phyloP scores from a whole-genome alignment of 2,113 vertebrate species.

The Clinocottus analis region DNA sequence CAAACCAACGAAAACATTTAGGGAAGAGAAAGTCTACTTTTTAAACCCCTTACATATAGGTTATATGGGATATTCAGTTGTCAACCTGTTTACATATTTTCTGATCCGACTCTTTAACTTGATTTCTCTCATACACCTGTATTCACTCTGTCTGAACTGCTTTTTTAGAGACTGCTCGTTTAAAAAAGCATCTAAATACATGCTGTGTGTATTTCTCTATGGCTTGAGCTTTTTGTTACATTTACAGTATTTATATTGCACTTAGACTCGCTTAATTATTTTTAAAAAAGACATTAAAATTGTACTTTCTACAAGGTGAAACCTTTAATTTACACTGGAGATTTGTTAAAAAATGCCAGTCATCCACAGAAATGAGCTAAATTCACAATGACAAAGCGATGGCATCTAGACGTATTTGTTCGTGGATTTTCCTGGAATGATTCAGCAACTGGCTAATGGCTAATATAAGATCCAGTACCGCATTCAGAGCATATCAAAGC shows the following conservation, averaged over 20 bases:
- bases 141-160: too few relatives aligned
- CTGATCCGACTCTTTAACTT: too few relatives aligned
- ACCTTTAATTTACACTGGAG: too few relatives aligned
- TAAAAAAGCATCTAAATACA: not conserved
- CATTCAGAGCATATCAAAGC: constrained; percentile 4
- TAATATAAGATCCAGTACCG: not conserved
- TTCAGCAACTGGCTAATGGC: constrained; percentile 9
- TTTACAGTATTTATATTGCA: not conserved
- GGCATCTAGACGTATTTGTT: not conserved
- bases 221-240: not conserved
- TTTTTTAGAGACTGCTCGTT: not conserved
- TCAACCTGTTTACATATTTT: not conserved
- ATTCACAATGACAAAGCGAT: constrained; percentile 12
- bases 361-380: not conserved
- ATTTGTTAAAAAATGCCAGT: not conserved
- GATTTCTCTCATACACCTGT: not conserved
- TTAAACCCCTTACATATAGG: not conserved
- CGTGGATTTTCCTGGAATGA: constrained; percentile 6
- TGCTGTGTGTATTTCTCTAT: not conserved
- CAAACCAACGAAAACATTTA: too few relatives aligned
- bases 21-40: not conserved
- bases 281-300: not conserved
- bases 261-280: not conserved
- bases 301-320: not conserved
- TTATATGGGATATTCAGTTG: not conserved